Evolutionary conservation across 2,797 vertebrate species (phyloP).

Genomic region (Pantherophis vulpinus): DNA sequence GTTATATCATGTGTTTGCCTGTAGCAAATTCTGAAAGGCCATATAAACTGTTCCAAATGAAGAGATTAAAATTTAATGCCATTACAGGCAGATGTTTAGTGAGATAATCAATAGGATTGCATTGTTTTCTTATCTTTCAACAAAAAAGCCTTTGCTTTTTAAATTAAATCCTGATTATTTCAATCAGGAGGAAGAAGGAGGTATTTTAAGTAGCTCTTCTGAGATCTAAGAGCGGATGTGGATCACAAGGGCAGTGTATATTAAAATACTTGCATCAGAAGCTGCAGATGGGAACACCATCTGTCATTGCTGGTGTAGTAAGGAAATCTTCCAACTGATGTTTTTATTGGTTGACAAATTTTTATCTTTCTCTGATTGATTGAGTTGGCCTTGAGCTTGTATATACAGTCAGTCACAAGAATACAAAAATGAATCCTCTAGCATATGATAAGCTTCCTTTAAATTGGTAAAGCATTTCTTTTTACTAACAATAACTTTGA

Average conservation of each 20-base stretch:
- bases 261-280: slow-evolving; percentile 23
- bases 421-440: slow-evolving; percentile 23
- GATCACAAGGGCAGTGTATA: neutral
- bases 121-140: neutral
- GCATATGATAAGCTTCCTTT: slow-evolving; percentile 33
- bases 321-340: neutral
- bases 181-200: neutral
- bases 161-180: neutral
- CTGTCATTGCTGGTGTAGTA: slow-evolving; percentile 1
- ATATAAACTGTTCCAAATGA: slow-evolving; percentile 8
- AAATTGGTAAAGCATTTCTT: slow-evolving; percentile 35
- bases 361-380: slow-evolving; percentile 16
- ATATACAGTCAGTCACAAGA: slow-evolving; percentile 1
- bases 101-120: neutral
- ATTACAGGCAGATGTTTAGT: neutral
- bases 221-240: neutral
- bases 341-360: slow-evolving; percentile 17
- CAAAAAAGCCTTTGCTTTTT: neutral
- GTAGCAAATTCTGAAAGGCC: slow-evolving; percentile 14
- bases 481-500: slow-evolving; percentile 54
- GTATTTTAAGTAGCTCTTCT: slow-evolving; percentile 8
- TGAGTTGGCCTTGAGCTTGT: slow-evolving; percentile 16
- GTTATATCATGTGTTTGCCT: neutral
- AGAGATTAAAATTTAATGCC: slow-evolving; percentile 3
- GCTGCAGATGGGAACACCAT: slow-evolving; percentile 10